Evolutionary conservation across 2,888 invertebrate genomes (phyloP).

Genomic region (Loripinus fragilis): DNA sequence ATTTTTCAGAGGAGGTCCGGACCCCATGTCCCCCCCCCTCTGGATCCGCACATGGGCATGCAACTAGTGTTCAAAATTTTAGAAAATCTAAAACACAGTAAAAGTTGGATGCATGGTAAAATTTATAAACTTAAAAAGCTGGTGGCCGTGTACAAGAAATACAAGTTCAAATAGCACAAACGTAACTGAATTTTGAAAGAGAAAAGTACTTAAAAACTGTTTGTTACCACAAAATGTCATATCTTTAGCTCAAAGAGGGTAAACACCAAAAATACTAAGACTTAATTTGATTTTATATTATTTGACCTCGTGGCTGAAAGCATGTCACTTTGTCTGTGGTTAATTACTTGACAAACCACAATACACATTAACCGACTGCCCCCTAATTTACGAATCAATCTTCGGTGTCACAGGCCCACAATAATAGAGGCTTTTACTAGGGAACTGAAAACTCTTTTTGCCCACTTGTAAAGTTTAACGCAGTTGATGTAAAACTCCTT

Average conservation of each 20-base stretch:
- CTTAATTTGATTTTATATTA: not conserved
- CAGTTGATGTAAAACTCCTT: not conserved
- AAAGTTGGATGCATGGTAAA: too few species aligned
- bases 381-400: not conserved
- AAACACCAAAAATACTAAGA: not conserved
- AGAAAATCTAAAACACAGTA: too few species aligned
- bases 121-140: too few species aligned
- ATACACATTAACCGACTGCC: conserved; percentile 15
- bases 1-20: too few species aligned
- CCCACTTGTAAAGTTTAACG: not conserved
- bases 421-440: not conserved
- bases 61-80: too few species aligned
- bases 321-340: conserved; percentile 24
- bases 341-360: conserved; percentile 8
- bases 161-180: too few species aligned
- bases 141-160: too few species aligned
- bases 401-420: not conserved
- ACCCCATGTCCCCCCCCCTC: too few species aligned
- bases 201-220: too few species aligned
- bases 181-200: too few species aligned
- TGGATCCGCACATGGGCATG: too few species aligned
- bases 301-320: not conserved
- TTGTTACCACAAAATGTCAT: conserved; percentile 10
- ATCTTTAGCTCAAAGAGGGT: not conserved
- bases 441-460: not conserved